Evolutionary conservation across 2,888 invertebrate genomes (phyloP), one percentile per base, ranked within the genome.

Genomic region (Eulithis testata): DNA sequence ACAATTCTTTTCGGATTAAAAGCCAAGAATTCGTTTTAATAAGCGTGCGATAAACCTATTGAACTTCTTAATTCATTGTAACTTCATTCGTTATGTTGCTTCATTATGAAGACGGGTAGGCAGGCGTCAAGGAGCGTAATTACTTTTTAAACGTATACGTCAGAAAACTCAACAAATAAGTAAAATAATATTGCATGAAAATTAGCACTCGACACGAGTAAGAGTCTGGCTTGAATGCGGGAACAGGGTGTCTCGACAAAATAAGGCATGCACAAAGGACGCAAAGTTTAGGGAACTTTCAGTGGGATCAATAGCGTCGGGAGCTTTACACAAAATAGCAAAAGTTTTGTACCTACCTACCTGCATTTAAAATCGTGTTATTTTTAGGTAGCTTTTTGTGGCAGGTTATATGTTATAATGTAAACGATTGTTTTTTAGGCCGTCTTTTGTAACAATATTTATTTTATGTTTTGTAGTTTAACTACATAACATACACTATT

Each of bases 21-120:
- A 77, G 66, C 43, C 70, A 72, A 74, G 70, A 68, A 76, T 75
- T 71, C 65, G 66, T 76, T 76, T 76, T 75, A 77, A 83, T 78
- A 78, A 45, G 36, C 56, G 69, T 60, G 69, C 77, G 73, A 76
- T 77, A 73, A 73, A 55, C 60, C 66, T 70, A 71, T 75, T 70
- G 68, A 79, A 79, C 73, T 81, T 79, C 79, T 83, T 83, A 80
- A 84, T 83, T 84, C 73, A 78, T 79, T 79, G 78, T 79, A 85
- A 85, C 73, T 84, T 83, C 71, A 82, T 82, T 81, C 72, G 78
- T 81, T 82, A 82, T 77, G 79, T 72, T 68, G 77, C 74, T 80
- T 80, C 78, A 78, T 79, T 79, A 78, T 72, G 71, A 72, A 73
- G 77, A 77, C 71, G 74, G 72, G 66, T 70, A 75, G 75, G 77